Evolutionary conservation across 2,113 vertebrate genomes (phyloP), one percentile per base, ranked within the genome.

Genomic region (Spheniscus mendiculus): DNA sequence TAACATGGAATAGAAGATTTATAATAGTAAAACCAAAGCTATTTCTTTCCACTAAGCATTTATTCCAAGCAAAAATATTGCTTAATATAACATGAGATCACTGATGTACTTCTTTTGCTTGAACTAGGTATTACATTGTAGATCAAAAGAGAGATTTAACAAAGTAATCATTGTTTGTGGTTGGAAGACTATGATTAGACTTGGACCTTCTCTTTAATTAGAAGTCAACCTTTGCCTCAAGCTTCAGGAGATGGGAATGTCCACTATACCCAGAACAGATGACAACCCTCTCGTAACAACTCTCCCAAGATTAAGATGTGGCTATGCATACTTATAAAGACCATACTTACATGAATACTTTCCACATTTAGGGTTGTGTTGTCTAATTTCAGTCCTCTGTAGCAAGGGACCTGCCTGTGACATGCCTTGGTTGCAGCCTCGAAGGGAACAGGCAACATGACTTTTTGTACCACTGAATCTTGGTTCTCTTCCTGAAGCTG

Each of bases 121-220:
- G 40, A 93, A 76, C 70, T 70, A 69, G 32, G 6, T 69, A 82
- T 42, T 70, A 90, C 3, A 8, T 25, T 53, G 30, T 9, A 87
- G 65, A 92, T 94, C 66, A 93, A 89, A 61, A 91, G 65, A 88
- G 44, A 94, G 38, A 92, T 79, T 87, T 73, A 91, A 74, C 27
- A 52, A 74, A 74, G 32, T 78, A 94, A 92, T 80, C 53, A 49
- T 3, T 94, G 34, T 56, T 52, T 89, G 52, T 50, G 26, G 27
- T 42, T 82, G 16, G 18, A 93, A 89, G 40, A 72, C 6, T 62
- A 71, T 71, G 30, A 85, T 76, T 85, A 88, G 59, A 94, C 77
- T n/a, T 85, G 44, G 12, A 87, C 32, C 34, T 87, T 61, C 81
- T 90, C 69, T 77, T 87, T 90, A 90, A 96, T 91, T 85, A 90